A percentile compares a stretch with the other conserved stretches of the same genome.
Evolutionary conservation across 2,113 vertebrate species (phyloP).

Genomic region (Lampris megalopsis): DNA sequence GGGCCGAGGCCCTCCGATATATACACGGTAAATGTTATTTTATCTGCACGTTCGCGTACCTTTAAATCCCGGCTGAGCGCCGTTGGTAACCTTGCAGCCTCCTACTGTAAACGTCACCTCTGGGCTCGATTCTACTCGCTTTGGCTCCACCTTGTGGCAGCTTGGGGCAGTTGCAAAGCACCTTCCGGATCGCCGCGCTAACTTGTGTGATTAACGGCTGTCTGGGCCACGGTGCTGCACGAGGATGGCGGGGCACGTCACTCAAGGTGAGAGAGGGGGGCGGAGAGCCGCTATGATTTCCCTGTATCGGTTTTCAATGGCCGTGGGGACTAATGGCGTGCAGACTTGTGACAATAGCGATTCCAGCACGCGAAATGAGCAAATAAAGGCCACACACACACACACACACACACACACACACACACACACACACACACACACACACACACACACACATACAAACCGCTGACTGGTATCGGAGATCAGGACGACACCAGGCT

Average conservation of each 20-base stretch:
- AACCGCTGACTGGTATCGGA: too few relatives aligned
- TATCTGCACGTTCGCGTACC: background rate
- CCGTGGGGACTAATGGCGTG: background rate
- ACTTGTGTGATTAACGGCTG: constrained; percentile 9
- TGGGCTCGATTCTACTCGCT: constrained; percentile 61
- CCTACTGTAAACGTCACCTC: constrained; percentile 1
- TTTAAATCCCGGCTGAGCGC: constrained; percentile 22
- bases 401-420: too few relatives aligned
- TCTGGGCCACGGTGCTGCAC: constrained; percentile 5
- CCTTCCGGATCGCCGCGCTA: background rate
- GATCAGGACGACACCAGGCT: too few relatives aligned
- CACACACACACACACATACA: too few relatives aligned
- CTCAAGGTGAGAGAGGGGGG: background rate
- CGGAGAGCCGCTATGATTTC: background rate
- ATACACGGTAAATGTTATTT: too few relatives aligned
- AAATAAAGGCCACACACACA: too few relatives aligned
- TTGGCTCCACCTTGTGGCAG: constrained; percentile 79
- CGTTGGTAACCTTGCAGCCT: constrained; percentile 54
- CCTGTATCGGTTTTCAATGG: background rate
- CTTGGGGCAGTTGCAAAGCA: constrained; percentile 4
- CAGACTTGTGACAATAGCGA: too few relatives aligned
- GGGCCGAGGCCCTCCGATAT: too few relatives aligned
- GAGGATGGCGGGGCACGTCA: background rate
- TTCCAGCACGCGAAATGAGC: too few relatives aligned
- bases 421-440: too few relatives aligned